Conservation (phyloP, 2,888 invertebrate genomes). For the Liodrosophila aerea region DNA sequence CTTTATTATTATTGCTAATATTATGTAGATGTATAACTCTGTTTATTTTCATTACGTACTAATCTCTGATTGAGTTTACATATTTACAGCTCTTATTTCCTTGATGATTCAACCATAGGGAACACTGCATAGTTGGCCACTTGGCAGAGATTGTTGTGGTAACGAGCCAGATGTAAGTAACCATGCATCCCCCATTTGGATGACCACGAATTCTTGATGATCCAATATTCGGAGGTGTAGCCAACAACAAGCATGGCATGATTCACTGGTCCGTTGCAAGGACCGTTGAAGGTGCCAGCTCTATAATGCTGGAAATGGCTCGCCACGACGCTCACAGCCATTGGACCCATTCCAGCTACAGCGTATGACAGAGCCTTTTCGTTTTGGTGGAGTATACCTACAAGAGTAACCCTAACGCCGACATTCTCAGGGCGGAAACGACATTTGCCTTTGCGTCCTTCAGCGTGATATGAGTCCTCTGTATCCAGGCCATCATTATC, state of each 20-base stretch:
- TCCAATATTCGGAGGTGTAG: slow-evolving; percentile 94
- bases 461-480: slow-evolving; percentile 86
- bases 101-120: slow-evolving; percentile 4
- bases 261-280: slow-evolving; percentile 91
- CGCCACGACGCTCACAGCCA: slow-evolving; percentile 95
- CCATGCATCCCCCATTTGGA: slow-evolving; percentile 98
- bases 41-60: no score
- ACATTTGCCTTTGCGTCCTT: slow-evolving; percentile 94
- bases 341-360: slow-evolving; percentile 92
- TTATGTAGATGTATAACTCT: no score
- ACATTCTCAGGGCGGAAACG: slow-evolving; percentile 85
- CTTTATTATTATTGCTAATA: no score
- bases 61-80: no score
- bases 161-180: slow-evolving; percentile 91
- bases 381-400: slow-evolving; percentile 90
- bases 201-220: slow-evolving; percentile 97
- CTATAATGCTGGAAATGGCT: slow-evolving; percentile 95
- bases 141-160: slow-evolving; percentile 22
- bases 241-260: slow-evolving; percentile 95
- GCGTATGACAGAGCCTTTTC: slow-evolving; percentile 85
- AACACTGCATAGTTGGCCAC: slow-evolving; percentile 7
- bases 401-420: slow-evolving; percentile 89
- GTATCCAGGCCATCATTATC: slow-evolving; percentile 85
- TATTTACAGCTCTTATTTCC: no score
- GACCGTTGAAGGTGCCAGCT: slow-evolving; percentile 94